Percentiles rank a stretch among this genome's conserved stretches.
Conservation (phyloP, 1,140 invertebrate species). For the Drosophila pseudoobscura region DNA sequence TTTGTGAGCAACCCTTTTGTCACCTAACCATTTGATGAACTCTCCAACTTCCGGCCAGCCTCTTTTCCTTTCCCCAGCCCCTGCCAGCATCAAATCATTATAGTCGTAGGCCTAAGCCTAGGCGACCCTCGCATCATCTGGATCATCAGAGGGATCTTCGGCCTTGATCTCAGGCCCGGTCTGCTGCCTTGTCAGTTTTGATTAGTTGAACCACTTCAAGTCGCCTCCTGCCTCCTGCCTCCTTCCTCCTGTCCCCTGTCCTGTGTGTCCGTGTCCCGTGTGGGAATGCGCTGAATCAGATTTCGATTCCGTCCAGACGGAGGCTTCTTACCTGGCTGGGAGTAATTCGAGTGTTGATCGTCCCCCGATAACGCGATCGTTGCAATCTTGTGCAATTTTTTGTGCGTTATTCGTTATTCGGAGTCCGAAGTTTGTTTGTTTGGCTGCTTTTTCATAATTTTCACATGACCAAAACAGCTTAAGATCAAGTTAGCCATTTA, state of each 20-base stretch:
- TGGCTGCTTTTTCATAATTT: slow-evolving; percentile 71
- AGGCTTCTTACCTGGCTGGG: slow-evolving; percentile 42
- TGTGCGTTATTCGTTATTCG: slow-evolving; percentile 25
- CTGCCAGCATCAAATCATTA: too few relatives aligned
- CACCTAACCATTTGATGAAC: slow-evolving; percentile 76
- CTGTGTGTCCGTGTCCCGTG: slow-evolving; percentile 47
- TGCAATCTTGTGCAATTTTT: slow-evolving; percentile 67
- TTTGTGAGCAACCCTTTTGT: slow-evolving; percentile 67
- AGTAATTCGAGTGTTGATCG: slow-evolving; percentile 68
- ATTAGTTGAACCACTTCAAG: slow-evolving; percentile 78
- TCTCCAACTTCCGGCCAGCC: slow-evolving; percentile 62
- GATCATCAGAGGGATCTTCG: slow-evolving; percentile 33
- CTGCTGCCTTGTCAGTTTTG: slow-evolving; percentile 77
- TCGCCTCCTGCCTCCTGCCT: slow-evolving; percentile 23
- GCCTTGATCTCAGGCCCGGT: slow-evolving; percentile 66
- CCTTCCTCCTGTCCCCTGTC: not conserved
- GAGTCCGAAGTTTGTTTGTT: slow-evolving; percentile 46
- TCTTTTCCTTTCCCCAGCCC: slow-evolving; percentile 14
- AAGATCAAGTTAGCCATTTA: slow-evolving; percentile 80
- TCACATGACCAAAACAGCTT: slow-evolving; percentile 81
- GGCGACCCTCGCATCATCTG: slow-evolving; percentile 22
- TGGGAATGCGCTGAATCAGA: slow-evolving; percentile 53
- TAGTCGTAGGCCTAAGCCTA: slow-evolving; percentile 6
- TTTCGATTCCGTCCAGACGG: too few relatives aligned
- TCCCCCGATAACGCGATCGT: slow-evolving; percentile 55